phyloP scores from a whole-genome alignment of 2,888 invertebrate species.

The Parasteatoda lunata region DNA sequence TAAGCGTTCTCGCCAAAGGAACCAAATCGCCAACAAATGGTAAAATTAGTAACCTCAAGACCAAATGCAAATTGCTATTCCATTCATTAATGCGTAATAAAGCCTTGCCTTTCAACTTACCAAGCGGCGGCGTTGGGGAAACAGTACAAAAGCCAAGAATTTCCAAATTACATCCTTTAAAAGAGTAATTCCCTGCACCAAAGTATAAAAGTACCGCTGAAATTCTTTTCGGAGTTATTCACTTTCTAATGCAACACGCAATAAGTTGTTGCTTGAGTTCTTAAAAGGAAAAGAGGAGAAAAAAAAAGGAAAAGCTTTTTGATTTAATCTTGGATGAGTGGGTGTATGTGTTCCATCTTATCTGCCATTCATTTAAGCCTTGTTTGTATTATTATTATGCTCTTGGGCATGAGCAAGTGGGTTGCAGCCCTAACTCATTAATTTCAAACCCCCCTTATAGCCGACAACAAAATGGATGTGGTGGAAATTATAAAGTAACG shows the following conservation, averaged over 20 bases:
- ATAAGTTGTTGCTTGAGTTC: not conserved
- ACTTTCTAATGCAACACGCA: not conserved
- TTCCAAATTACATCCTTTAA: conserved; percentile 25
- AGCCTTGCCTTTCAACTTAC: conserved; percentile 11
- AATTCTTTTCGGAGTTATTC: not conserved
- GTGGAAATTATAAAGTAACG: no score
- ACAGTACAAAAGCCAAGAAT: conserved; percentile 35
- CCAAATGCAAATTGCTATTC: conserved; percentile 42
- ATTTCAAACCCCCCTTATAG: no score
- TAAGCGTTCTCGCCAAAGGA: not conserved
- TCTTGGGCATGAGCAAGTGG: no score
- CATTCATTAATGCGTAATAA: conserved; percentile 59
- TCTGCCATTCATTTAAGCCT: no score
- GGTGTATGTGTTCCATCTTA: no score
- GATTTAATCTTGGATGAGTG: not conserved
- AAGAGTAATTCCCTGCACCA: conserved; percentile 20
- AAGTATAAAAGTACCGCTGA: not conserved
- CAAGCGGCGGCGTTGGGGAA: not conserved
- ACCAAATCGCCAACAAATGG: conserved; percentile 18
- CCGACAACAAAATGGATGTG: no score
- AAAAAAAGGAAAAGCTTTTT: conserved; percentile 3
- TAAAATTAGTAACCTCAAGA: conserved; percentile 16
- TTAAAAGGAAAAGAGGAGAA: not conserved
- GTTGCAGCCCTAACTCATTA: no score
- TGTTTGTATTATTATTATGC: no score